Evolutionary conservation across 2,888 invertebrate genomes (phyloP).

Genomic region (Eledona agricola): DNA sequence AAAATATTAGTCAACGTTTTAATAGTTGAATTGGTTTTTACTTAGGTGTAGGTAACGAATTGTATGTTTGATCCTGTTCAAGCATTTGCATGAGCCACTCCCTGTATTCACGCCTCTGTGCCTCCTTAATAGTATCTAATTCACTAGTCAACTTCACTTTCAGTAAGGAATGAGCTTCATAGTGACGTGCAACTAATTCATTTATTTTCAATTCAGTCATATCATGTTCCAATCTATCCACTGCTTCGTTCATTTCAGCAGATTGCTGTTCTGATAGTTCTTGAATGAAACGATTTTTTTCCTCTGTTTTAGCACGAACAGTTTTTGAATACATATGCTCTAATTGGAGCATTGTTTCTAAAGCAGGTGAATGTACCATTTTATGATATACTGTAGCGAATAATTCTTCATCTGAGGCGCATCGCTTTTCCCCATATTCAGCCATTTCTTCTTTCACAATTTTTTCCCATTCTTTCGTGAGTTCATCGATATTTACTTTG

Average conservation of each 20-base stretch:
- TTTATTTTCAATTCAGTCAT: slow-evolving; percentile 88
- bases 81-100: slow-evolving; percentile 88
- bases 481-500: slow-evolving; percentile 75
- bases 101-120: slow-evolving; percentile 86
- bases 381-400: slow-evolving; percentile 87
- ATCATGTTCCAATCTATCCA: slow-evolving; percentile 78
- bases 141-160: slow-evolving; percentile 87
- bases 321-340: slow-evolving; percentile 88
- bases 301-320: slow-evolving; percentile 76
- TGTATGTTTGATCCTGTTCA: slow-evolving; percentile 73
- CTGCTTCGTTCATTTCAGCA: slow-evolving; percentile 87
- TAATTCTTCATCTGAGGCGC: slow-evolving; percentile 85
- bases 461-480: slow-evolving; percentile 82
- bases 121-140: slow-evolving; percentile 83
- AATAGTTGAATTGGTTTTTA: slow-evolving; percentile 42
- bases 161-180: slow-evolving; percentile 83
- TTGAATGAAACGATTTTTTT: slow-evolving; percentile 77
- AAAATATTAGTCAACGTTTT: slow-evolving; percentile 12
- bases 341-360: slow-evolving; percentile 87
- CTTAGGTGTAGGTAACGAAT: slow-evolving; percentile 66
- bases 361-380: slow-evolving; percentile 71
- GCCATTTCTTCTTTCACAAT: slow-evolving; percentile 81
- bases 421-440: slow-evolving; percentile 83
- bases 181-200: slow-evolving; percentile 80
- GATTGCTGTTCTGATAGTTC: slow-evolving; percentile 78